phyloP scores from a whole-genome alignment of 2,113 vertebrate species.

The Rattus rattus region DNA sequence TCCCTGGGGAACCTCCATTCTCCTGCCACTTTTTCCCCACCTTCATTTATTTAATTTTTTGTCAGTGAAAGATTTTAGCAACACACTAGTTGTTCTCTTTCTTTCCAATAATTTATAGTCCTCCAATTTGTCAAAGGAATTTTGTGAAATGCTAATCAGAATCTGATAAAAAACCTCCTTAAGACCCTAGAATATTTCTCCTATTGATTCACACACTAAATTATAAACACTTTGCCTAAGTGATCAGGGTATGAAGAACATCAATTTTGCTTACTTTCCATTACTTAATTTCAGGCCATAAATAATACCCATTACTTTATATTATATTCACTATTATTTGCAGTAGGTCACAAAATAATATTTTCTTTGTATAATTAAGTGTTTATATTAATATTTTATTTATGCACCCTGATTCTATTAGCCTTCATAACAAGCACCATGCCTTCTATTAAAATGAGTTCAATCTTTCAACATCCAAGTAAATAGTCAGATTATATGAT shows the following conservation, averaged over 20 bases:
- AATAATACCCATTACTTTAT: not conserved
- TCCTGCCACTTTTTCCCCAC: no score
- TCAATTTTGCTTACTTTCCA: not conserved
- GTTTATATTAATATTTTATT: not conserved
- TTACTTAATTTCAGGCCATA: not conserved
- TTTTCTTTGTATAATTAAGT: not conserved
- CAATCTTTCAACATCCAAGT: not conserved
- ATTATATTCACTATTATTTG: not conserved
- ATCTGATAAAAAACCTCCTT: not conserved
- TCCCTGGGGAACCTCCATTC: no score
- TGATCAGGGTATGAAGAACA: not conserved
- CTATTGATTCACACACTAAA: not conserved
- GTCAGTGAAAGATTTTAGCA: not conserved
- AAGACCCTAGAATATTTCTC: not conserved
- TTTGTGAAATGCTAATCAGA: not conserved
- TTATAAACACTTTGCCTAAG: not conserved
- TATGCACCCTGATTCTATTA: not conserved
- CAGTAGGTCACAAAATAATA: not conserved
- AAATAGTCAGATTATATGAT: not conserved
- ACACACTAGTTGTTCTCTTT: not conserved
- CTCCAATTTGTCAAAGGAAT: conserved; percentile 17
- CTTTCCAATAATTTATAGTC: not conserved
- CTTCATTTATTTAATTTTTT: not conserved
- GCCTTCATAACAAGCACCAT: not conserved
- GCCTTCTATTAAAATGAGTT: not conserved